These are phyloP conservation scores for Sebastes ruberrimus DNA, from an alignment of 2,797 vertebrate genomes.

Conservation along the genomic window DNA sequence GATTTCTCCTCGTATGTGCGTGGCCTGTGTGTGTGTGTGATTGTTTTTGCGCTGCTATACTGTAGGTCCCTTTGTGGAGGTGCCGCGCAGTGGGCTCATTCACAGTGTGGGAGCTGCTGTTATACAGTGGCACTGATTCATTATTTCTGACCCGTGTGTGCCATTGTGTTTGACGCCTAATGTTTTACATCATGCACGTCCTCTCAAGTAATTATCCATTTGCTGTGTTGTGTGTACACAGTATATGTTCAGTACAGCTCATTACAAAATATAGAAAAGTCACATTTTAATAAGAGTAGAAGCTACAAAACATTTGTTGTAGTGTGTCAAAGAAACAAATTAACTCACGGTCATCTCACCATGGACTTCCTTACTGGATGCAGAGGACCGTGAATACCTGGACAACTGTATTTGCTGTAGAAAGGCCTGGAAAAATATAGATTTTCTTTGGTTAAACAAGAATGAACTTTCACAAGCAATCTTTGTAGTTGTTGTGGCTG, in stretches of 20 bases:
- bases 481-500: not conserved
- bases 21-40: slow-evolving; percentile 40
- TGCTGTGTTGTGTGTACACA: not conserved
- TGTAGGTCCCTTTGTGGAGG: slow-evolving; percentile 72
- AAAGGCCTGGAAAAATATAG: not conserved
- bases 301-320: not conserved
- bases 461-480: not conserved
- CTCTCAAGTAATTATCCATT: slow-evolving; percentile 40
- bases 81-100: slow-evolving; percentile 71
- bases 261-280: not conserved
- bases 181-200: slow-evolving; percentile 44
- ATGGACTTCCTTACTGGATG: not conserved
- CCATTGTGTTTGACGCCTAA: slow-evolving; percentile 18
- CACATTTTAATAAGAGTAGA: not conserved
- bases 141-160: slow-evolving; percentile 61
- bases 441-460: not conserved
- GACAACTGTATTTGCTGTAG: not conserved
- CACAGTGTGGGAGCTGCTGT: slow-evolving; percentile 75
- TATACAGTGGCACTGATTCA: slow-evolving; percentile 68
- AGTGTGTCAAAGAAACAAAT: not conserved
- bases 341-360: not conserved
- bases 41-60: slow-evolving; percentile 42
- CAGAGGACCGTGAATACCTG: not conserved
- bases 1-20: slow-evolving; percentile 51
- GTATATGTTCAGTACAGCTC: not conserved